Conservation (phyloP, 2,113 vertebrate genomes). For the Rhabdornis inornatus region DNA sequence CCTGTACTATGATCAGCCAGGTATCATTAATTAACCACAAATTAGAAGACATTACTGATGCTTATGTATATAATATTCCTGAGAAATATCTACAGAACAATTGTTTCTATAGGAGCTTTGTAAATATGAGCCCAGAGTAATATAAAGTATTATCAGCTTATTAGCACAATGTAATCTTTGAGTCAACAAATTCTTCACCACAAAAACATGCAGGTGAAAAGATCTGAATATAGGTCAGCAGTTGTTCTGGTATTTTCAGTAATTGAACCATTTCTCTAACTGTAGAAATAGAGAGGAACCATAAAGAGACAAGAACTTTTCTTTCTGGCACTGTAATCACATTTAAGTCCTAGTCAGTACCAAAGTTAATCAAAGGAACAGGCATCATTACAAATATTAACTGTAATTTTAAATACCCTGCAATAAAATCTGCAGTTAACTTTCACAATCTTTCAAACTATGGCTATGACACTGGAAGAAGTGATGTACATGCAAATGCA, state of each 20-base stretch:
- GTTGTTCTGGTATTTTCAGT: neutral
- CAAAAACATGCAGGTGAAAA: slow-evolving; percentile 16
- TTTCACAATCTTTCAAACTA: neutral
- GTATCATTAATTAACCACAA: slow-evolving; percentile 67
- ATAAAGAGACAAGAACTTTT: neutral
- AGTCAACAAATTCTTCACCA: slow-evolving; percentile 16
- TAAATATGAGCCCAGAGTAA: slow-evolving; percentile 58
- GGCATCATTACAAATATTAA: neutral
- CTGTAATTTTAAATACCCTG: neutral
- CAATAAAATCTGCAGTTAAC: neutral
- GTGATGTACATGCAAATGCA: neutral
- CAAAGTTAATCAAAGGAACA: neutral
- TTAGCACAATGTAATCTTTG: neutral
- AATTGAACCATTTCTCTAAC: neutral
- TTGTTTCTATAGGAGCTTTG: slow-evolving; percentile 57
- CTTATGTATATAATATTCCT: slow-evolving; percentile 64
- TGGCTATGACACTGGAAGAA: neutral
- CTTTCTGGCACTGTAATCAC: neutral
- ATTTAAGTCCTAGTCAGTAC: neutral
- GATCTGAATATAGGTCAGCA: neutral
- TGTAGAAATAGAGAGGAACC: neutral
- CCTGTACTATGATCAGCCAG: slow-evolving; percentile 48
- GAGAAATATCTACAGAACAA: slow-evolving; percentile 60
- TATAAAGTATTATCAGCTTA: slow-evolving; percentile 21
- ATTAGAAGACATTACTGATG: slow-evolving; percentile 69